Percentiles rank a stretch among this genome's conserved stretches.
phyloP scores from a whole-genome alignment of 2,888 invertebrate genomes.

The Actias luna region DNA sequence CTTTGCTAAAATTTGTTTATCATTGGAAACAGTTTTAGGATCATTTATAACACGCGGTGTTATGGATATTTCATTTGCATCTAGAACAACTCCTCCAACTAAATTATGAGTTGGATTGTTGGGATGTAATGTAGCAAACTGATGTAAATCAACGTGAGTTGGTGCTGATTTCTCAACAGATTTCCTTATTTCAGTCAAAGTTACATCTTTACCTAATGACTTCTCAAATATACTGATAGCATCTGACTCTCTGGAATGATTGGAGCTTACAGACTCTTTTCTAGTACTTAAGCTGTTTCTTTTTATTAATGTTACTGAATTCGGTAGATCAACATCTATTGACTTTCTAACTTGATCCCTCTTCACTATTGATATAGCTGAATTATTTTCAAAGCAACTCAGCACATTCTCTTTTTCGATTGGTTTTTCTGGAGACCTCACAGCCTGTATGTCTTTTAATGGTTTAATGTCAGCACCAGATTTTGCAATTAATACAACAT shows the following conservation, averaged over 20 bases:
- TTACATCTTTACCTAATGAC: conserved; percentile 75
- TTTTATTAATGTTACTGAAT: conserved; percentile 75
- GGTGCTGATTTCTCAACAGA: conserved; percentile 64
- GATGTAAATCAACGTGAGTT: conserved; percentile 62
- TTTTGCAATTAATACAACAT: conserved; percentile 74
- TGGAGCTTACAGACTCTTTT: conserved; percentile 76
- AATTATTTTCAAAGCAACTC: conserved; percentile 78
- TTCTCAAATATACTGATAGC: conserved; percentile 78
- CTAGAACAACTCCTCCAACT: conserved; percentile 52
- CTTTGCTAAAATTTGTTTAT: conserved; percentile 54
- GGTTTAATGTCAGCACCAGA: conserved; percentile 73
- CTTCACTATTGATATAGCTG: conserved; percentile 77
- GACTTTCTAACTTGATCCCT: conserved; percentile 74
- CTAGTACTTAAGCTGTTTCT: conserved; percentile 71
- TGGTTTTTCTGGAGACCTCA: conserved; percentile 67
- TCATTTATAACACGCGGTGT: conserved; percentile 58
- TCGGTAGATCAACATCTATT: conserved; percentile 72
- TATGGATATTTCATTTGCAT: conserved; percentile 71
- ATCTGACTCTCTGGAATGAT: conserved; percentile 72
- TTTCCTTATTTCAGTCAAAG: conserved; percentile 74
- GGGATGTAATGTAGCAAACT: conserved; percentile 66
- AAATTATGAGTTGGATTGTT: conserved; percentile 50
- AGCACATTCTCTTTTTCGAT: conserved; percentile 75
- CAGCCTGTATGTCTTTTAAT: conserved; percentile 71
- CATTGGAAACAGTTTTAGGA: conserved; percentile 44